Percentiles rank a stretch among this genome's conserved stretches.
Evolutionary conservation across 2,888 invertebrate genomes (phyloP).

Genomic region (Drosophila pseudotalamancana): DNA sequence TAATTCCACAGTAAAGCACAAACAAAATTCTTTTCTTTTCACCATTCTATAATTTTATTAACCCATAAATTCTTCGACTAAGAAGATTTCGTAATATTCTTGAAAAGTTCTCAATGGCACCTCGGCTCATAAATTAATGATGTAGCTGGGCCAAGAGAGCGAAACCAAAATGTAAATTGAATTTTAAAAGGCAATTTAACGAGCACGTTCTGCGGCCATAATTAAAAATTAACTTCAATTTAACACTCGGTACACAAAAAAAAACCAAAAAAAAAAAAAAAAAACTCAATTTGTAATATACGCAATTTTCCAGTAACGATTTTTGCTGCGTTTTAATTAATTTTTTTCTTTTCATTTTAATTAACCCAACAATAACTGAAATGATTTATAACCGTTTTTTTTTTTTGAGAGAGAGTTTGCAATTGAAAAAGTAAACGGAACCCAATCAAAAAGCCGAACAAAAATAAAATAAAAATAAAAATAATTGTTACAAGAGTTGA

Average conservation of each 20-base stretch:
- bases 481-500: background rate
- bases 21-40: background rate
- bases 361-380: constrained; percentile 42
- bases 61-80: too few relatives aligned
- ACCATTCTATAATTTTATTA: too few relatives aligned
- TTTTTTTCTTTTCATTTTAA: constrained; percentile 26
- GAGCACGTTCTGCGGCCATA: constrained; percentile 55
- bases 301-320: constrained; percentile 36
- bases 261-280: too few relatives aligned
- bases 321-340: background rate
- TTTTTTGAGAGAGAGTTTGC: constrained; percentile 25
- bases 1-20: too few relatives aligned
- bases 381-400: constrained; percentile 46
- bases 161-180: constrained; percentile 73
- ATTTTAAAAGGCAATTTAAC: constrained; percentile 80
- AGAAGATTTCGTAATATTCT: too few relatives aligned
- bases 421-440: constrained; percentile 26
- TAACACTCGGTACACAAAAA: constrained; percentile 62
- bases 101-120: constrained; percentile 28
- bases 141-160: constrained; percentile 40
- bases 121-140: constrained; percentile 48
- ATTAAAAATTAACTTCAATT: constrained; percentile 78
- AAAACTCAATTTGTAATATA: constrained; percentile 53
- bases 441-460: background rate
- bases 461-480: background rate